Evolutionary conservation across 2,113 vertebrate species (phyloP).

Genomic region (Oriolus oriolus): DNA sequence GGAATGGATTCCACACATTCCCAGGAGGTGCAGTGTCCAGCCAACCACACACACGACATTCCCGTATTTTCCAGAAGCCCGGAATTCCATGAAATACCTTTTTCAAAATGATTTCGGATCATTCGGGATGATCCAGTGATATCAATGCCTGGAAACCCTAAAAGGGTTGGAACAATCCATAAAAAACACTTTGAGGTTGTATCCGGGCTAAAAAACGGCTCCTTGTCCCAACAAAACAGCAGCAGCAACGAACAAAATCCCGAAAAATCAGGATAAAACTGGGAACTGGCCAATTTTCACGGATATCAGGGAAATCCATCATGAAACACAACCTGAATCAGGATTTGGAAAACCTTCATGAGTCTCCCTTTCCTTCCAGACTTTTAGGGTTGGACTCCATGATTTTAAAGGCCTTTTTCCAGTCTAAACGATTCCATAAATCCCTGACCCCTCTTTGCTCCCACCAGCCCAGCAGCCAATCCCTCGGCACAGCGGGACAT

Average conservation of each 20-base stretch:
- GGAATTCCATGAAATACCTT: neutral
- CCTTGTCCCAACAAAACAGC: neutral
- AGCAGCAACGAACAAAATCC: neutral
- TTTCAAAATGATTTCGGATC: accelerated
- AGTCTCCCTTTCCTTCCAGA: neutral
- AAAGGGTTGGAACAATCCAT: neutral
- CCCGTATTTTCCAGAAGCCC: neutral
- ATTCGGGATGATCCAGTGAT: neutral
- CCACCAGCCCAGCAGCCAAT: neutral
- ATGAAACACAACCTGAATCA: neutral
- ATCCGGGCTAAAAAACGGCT: accelerated
- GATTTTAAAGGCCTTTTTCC: neutral
- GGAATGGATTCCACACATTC: neutral
- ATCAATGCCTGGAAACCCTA: neutral
- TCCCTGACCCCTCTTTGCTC: neutral
- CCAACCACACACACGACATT: too few species aligned
- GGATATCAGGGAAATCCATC: neutral
- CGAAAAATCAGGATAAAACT: neutral
- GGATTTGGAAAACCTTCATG: neutral
- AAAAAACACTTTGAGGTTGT: neutral
- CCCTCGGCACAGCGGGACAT: neutral
- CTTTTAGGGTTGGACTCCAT: neutral
- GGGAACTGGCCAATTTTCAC: accelerated
- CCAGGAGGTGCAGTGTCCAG: neutral
- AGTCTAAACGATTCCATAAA: neutral